Evolutionary conservation across 2,888 invertebrate genomes (phyloP), one percentile per base, ranked within the genome.

Genomic region (Drosophila macrospina): DNA sequence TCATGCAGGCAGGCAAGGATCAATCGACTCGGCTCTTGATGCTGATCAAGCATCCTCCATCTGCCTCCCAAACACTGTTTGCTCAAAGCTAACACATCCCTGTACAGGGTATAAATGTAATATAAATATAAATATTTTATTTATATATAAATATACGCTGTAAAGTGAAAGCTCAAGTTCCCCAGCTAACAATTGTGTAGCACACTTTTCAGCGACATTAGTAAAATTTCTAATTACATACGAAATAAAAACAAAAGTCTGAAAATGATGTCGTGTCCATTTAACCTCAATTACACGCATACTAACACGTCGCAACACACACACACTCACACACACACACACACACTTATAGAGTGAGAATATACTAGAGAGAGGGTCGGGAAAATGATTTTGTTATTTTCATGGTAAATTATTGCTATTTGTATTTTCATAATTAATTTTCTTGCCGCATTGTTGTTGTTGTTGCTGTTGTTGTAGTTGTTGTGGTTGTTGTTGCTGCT

Each of bases 391-490:
- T 69, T 79, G 69, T 61, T 63, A 66, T 75, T 75, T 74, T 78
- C 69, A 70, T 67, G 79, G 54, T 73, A 70, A 73, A 85, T 79
- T 79, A 77, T 85, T 73, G 69, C 63, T 68, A 71, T 85, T 79
- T 74, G 81, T 79, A 80, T 72, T 81, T 70, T 68, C 83, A 73
- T 84, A 85, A 85, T 83, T 83, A 85, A 83, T 85, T 85, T 82
- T 63, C 64, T 57, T 62, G 57, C 52, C 55, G 44, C 16, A 5
- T 20, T 20, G 39, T 34, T 37, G 5, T 37, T 66, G 20, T 26
- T 69, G 57, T 59, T 73, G 52, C 36, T 48, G 42, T 56, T 41
- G 52, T 59, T 73, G 52, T 39, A n/a, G n/a, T 20, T 20, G 39
- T 34, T 37, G 5, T 37, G 64, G 20, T 26, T 69, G 57, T 59